Evolutionary conservation across 2,113 vertebrate species (phyloP), one percentile per base, ranked within the genome.

Genomic region (Scophthalmus maximus): DNA sequence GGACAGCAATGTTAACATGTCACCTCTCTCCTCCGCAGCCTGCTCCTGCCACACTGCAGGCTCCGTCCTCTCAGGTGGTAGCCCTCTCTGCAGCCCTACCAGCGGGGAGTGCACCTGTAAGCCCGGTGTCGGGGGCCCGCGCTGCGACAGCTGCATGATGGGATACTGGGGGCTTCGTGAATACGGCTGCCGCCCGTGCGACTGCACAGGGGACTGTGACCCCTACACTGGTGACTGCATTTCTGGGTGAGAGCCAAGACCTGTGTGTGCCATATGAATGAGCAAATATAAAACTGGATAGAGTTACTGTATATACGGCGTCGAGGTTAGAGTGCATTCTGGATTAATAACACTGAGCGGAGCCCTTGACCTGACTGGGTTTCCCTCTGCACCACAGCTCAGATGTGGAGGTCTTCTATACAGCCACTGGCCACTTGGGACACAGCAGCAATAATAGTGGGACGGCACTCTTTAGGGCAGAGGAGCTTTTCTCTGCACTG

Each of bases 401-500:
- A 36, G 81, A 85, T 46, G 75, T 62, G 71, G 87, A 85, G 79
- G 78, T 84, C 76, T 77, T 68, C 64, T 73, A 70, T 73, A 75
- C 85, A 79, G 80, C 76, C 73, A 49, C 67, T 42, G 78, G 79
- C 70, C 86, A 85, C 86, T 66, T 53, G 83, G 82, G 86, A 84
- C 83, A 86, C 12, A 40, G 46, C 44, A 87, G 92, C 82, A 96
- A 93, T 11, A 86, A 93, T 6, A 96, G 92, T 0, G 92, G 95
- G 73, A 74, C 82, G 32, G 22, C 94, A 90, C 88, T 93, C 72
- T 97, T 96, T 93, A 94, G 94, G 81, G 94, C 91, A 2, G 96
- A 97, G 70, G 97, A 97, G 89, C 96, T 97, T 64, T 99, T 98
- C 90, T 99, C 97, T 4, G 98, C 97, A 8, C 94, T 98, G 79